phyloP scores from a whole-genome alignment of 2,888 invertebrate species.

The Nowickia ferox region DNA sequence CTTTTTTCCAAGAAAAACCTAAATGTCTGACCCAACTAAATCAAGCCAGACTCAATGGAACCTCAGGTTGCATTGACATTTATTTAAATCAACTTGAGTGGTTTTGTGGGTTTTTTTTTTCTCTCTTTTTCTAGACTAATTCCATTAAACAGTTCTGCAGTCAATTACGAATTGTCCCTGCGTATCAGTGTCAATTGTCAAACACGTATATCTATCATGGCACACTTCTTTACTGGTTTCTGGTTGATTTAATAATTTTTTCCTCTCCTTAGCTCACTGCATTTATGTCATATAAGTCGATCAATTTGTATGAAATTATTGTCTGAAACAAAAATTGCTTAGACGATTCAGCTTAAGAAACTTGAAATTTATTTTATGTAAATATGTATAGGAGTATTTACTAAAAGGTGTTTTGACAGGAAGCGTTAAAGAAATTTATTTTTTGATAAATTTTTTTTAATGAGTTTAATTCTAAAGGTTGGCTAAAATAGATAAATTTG shows the following conservation, averaged over 20 bases:
- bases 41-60: constrained; percentile 54
- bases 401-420: background rate
- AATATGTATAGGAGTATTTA: too few relatives aligned
- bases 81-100: constrained; percentile 1
- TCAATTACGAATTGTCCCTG: constrained; percentile 8
- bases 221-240: constrained; percentile 53
- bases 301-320: constrained; percentile 44
- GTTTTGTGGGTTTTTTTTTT: constrained; percentile 8
- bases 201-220: constrained; percentile 61
- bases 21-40: constrained; percentile 34
- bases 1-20: constrained; percentile 34
- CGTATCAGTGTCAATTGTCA: constrained; percentile 63
- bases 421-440: background rate
- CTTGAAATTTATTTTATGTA: constrained; percentile 6
- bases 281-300: constrained; percentile 46
- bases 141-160: constrained; percentile 25
- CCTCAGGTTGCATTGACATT: constrained; percentile 38
- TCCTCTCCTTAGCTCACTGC: constrained; percentile 10
- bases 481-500: too few relatives aligned
- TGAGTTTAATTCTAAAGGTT: too few relatives aligned
- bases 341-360: background rate
- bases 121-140: background rate
- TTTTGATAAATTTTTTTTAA: too few relatives aligned
- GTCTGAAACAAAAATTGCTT: constrained; percentile 1
- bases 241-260: constrained; percentile 1